Evolutionary conservation across 2,113 vertebrate species (phyloP), one percentile per base, ranked within the genome.

Genomic region (Dipodomys stephensi): DNA sequence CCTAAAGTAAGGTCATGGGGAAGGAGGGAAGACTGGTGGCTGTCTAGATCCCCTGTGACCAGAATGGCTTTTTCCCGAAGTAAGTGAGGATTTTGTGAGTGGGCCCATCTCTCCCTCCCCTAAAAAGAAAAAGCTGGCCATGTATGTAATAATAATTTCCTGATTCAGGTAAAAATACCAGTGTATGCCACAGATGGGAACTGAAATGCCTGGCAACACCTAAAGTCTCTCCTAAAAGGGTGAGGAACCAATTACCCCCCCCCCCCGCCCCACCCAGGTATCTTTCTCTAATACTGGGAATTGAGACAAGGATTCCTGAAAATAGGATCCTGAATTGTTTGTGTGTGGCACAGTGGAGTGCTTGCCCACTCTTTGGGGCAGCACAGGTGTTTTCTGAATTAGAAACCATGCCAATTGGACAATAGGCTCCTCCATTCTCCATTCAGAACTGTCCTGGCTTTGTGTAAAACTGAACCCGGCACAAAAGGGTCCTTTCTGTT

Each of bases 131-230:
- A 80, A 85, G 19, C 8, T 22, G 30, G 67, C 30, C 19, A 32
- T 92, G 13, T n/a, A 13, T 1, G 22, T 12, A 6, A 49, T 13
- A 11, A 62, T 4, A 3, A 35, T 71, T 64, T 71, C 32, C 80
- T 35, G 39, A 32, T 84, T 91, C 49, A 30, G 67, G 72, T 39
- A 84, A 79, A 95, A 87, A 97, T 80, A 92, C 88, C 88, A 95
- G 90, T 92, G 92, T 90, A 77, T 77, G 95, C 91, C 94, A 96
- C 69, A 96, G 79, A 27, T 80, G 72, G 6, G 0, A 15, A 44
- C 76, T 62, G 27, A 27, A 74, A 53, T 73, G 9, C 57, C 32
- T 19, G 30, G 11, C 7, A 78, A 64, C 78, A 27, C 2, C 15
- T 19, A 49, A 11, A 68, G 27, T 0, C 11, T 89, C 32, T 65